Base-by-base conservation (phyloP, 2,797 vertebrate species). In the Eospalax fontanierii region DNA sequence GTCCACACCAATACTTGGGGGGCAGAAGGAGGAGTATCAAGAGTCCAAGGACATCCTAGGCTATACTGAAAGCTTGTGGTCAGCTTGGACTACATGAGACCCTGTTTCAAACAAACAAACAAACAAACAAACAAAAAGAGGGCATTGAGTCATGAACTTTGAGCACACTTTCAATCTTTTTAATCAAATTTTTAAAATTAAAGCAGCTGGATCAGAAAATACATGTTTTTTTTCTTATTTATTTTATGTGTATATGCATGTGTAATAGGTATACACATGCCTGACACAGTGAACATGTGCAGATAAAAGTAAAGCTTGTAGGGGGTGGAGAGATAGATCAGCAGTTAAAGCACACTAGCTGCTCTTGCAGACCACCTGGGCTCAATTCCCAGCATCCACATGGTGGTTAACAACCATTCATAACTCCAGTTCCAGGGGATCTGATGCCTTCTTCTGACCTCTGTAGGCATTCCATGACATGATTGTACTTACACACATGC, bases 151-250 rank as follows among this genome's bases (percentile, higher is more conserved):
- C 5, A 28, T 82, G 76, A 76, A 71, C 71, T 85, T 15, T 65
- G 33, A 68, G 65, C 2, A 4, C 2, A n/a, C 16, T 30, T 14
- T 33, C 54, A 61, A 90, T 81, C 90, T 86, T 68, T 94, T 82
- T 40, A 90, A 35, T 24, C 24, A 80, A 75, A 80, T 84, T 90
- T 95, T 33, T 79, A 96, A 65, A 87, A 83, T 78, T 82, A 79
- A 68, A 61, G 33, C 1, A 33, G 35, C 15, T 74, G 54, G 18
- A 61, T 24, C 38, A 61, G 70, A 87, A 33, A 68, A 65, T 22
- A 70, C 2, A 6, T 85, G 33, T 38, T 54, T 65, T 30, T 35
- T 10, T 12, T 59, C 5, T 46, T 59, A 50, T 50, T 33, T 50
- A 8, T 80, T 80, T 33, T 33, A 21, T 65, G 38, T 65, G 26